Base-by-base conservation (phyloP, 1,140 invertebrate species). In the Neomicropteryx cornuta region DNA sequence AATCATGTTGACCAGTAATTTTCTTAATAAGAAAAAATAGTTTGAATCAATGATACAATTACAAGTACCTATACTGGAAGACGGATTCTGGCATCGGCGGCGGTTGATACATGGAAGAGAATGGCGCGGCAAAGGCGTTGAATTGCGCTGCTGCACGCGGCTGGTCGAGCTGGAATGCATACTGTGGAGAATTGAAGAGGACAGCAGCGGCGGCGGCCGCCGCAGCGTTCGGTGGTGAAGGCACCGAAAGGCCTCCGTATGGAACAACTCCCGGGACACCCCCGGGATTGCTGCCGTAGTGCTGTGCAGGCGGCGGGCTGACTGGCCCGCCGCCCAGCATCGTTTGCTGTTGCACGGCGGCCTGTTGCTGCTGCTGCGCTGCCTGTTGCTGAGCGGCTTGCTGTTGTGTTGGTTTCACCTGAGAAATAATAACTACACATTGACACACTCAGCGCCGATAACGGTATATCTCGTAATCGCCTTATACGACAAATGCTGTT, bases 211-310 rank as follows among this genome's bases (percentile, higher is more conserved):
- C n/a, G n/a, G n/a, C n/a, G n/a, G n/a, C n/a, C n/a, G n/a, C n/a
- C n/a, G n/a, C n/a, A n/a, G n/a, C n/a, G n/a, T n/a, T n/a, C 11
- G 85, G 85, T 8, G 86, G 85, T 31, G 84, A 88, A 6, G 86
- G 84, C 8, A 85, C 80, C 19, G 85, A 79, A 49, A 88, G 79
- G 20, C 76, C 72, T 3, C 81, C 78, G 45, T 83, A 87, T 47
- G 81, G 80, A n/a, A n/a, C n/a, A 18, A 60, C 59, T 2, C 60
- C 60, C 35, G 60, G 62, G 41, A 66, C 66, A 31, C 63, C 60
- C 10, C 67, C 56, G 39, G 66, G 64, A 38, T 67, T 67, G 31
- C 38, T 44, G 3, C 42, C 33, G 42, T 63, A 65, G 36, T 70
- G 66, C 39, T 70, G 73, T 13, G 72, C 71, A 14, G 71, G 70